These are phyloP conservation scores for Calliopum simillimum DNA, from an alignment of 2,888 invertebrate species.

Conservation along the genomic window DNA sequence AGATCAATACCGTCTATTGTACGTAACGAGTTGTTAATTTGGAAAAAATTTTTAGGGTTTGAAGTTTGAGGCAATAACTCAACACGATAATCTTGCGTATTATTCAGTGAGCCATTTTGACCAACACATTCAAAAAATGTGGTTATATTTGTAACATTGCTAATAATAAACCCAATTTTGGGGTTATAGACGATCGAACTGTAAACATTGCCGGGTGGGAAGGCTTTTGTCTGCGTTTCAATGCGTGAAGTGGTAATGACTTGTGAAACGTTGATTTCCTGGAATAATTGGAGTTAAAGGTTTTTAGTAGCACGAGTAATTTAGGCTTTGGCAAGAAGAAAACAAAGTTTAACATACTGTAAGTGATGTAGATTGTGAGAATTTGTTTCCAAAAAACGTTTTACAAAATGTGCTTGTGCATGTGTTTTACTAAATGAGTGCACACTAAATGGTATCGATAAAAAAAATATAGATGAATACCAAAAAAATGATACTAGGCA, in stretches of 20 bases:
- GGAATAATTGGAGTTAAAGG: conserved; percentile 4
- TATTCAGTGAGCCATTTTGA: conserved; percentile 35
- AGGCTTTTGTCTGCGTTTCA: conserved; percentile 44
- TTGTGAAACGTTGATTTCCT: conserved; percentile 45
- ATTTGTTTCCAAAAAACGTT: too few species aligned
- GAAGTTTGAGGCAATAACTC: conserved; percentile 12
- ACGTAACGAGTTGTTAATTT: too few species aligned
- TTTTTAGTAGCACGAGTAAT: not conserved
- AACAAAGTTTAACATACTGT: not conserved
- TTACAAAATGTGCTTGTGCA: too few species aligned
- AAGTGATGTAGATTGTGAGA: too few species aligned
- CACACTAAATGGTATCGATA: too few species aligned
- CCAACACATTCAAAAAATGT: conserved; percentile 46
- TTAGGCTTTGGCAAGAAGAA: not conserved
- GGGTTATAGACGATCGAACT: conserved; percentile 50
- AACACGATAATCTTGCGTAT: conserved; percentile 30
- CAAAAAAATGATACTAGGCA: too few species aligned
- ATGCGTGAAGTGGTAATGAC: conserved; percentile 50
- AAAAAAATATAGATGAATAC: too few species aligned
- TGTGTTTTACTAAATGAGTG: too few species aligned
- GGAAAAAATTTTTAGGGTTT: not conserved
- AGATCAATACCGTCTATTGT: too few species aligned
- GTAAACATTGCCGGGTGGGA: conserved; percentile 48
- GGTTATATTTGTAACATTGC: conserved; percentile 46
- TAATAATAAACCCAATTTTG: conserved; percentile 54